Evolutionary conservation across 2,888 invertebrate species (phyloP), one percentile per base, ranked within the genome.

Genomic region (Agrochola circellaris): DNA sequence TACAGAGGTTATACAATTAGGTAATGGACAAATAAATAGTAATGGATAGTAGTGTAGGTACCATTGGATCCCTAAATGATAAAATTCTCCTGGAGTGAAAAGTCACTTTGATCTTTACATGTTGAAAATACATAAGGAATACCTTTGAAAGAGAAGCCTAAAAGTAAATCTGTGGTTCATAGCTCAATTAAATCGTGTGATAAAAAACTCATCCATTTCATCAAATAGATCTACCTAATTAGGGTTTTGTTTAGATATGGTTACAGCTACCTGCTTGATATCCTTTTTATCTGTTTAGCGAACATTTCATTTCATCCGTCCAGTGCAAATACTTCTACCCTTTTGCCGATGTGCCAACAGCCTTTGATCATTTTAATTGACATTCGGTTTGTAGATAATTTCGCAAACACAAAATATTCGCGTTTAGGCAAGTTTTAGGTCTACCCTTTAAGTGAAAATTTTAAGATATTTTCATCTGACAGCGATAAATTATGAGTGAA

Each of bases 311-410:
- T 91, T 89, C 82, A 84, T 81, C 86, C 67, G 71, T 81, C 88
- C 89, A 87, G 83, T 89, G 88, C 87, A 91, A 92, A 93, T 89
- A 90, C 89, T 90, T 88, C 85, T 82, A 90, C 91, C 92, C 91
- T 86, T 92, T 90, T 82, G 83, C 89, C 86, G 85, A 89, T 91
- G 84, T 88, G 83, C 87, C 88, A 91, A 90, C 89, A 85, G 87
- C 86, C 91, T 93, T 93, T 93, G 93, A 93, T 93, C 92, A 88
- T 89, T 90, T 87, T 92, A 92, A 93, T 93, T 93, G 91, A 90
- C 91, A 90, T 92, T 92, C 88, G 88, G 87, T 90, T 91, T 89
- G 81, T 79, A 87, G 87, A 88, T 89, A 89, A 90, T 87, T 90
- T 89, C 38, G 80, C 78, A 77, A 88, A 88, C 79, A 74, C 60